Percentiles rank a stretch among this genome's conserved stretches.
Evolutionary conservation across 2,113 vertebrate genomes (phyloP).

Genomic region (Verasper variegatus): DNA sequence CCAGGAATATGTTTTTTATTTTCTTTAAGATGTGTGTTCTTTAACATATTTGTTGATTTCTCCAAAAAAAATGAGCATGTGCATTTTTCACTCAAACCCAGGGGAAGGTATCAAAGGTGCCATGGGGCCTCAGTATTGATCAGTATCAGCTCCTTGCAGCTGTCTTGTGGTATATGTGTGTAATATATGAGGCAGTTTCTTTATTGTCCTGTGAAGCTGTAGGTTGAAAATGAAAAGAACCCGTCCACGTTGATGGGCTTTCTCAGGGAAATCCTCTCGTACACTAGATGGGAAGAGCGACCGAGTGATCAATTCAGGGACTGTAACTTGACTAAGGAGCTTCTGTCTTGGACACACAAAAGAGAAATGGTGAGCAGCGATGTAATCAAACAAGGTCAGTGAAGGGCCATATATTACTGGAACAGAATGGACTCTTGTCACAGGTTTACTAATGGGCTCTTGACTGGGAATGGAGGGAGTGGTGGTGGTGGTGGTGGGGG

Average conservation of each 20-base stretch:
- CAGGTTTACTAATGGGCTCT: constrained; percentile 71
- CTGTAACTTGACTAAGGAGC: constrained; percentile 50
- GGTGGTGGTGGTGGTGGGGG: constrained; percentile 1
- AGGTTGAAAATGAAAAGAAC: constrained; percentile 22
- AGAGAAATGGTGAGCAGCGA: constrained; percentile 64
- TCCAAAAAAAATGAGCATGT: no score
- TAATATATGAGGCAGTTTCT: not conserved
- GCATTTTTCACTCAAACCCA: not conserved
- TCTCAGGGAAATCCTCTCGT: constrained; percentile 33
- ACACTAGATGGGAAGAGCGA: constrained; percentile 33
- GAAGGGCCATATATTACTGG: constrained; percentile 69
- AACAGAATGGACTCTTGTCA: constrained; percentile 65
- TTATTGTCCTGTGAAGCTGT: not conserved
- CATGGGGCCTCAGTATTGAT: not conserved
- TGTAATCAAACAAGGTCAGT: constrained; percentile 71
- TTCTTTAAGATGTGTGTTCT: no score
- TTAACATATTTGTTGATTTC: not conserved
- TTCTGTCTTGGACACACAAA: constrained; percentile 56
- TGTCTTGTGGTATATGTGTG: not conserved
- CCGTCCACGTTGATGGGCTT: constrained; percentile 26
- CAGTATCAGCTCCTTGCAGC: constrained; percentile 23
- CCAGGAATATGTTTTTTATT: no score
- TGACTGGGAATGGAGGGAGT: constrained; percentile 50
- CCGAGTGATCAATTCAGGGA: constrained; percentile 45
- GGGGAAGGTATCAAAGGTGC: not conserved